A percentile compares a stretch with the other conserved stretches of the same genome.
phyloP scores from a whole-genome alignment of 2,888 invertebrate species.

The Leucoptera coffeella region DNA sequence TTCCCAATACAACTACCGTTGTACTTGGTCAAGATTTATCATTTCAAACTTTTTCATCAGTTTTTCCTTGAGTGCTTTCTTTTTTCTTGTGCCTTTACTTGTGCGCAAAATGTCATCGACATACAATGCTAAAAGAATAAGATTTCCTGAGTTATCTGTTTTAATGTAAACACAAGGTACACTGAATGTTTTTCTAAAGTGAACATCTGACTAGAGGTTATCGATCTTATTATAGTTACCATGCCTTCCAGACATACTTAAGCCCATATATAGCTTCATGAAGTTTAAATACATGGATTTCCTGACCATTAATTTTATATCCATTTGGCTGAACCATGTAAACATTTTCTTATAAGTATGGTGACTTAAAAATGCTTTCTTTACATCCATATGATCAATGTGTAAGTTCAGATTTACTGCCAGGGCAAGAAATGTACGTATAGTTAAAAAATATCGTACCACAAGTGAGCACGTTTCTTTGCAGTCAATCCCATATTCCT shows the following conservation, averaged over 20 bases:
- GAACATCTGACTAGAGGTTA: background rate
- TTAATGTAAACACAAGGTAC: slow-evolving; percentile 3
- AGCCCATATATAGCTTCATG: slow-evolving; percentile 3
- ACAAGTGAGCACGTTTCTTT: slow-evolving; percentile 2
- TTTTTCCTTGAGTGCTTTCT: slow-evolving; percentile 1
- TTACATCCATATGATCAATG: slow-evolving; percentile 2
- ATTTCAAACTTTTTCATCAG: slow-evolving; percentile 4
- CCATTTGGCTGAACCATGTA: slow-evolving; percentile 3
- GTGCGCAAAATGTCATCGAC: slow-evolving; percentile 3
- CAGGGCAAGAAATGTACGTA: background rate
- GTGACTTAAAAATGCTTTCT: slow-evolving; percentile 3
- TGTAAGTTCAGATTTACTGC: background rate
- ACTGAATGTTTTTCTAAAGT: slow-evolving; percentile 1
- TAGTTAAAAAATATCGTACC: slow-evolving; percentile 1
- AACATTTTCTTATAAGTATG: slow-evolving; percentile 2
- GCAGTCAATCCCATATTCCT: slow-evolving; percentile 2
- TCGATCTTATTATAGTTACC: slow-evolving; percentile 3
- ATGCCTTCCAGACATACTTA: slow-evolving; percentile 2
- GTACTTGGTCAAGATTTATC: background rate
- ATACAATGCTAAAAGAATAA: slow-evolving; percentile 3
- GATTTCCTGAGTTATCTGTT: background rate
- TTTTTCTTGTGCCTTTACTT: slow-evolving; percentile 1
- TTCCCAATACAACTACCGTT: background rate
- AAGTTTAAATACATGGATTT: slow-evolving; percentile 2
- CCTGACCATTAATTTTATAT: slow-evolving; percentile 2